These are phyloP conservation scores for Galeopsomyia nigrocyanea DNA, from an alignment of 2,888 invertebrate species.

Conservation along the genomic window DNA sequence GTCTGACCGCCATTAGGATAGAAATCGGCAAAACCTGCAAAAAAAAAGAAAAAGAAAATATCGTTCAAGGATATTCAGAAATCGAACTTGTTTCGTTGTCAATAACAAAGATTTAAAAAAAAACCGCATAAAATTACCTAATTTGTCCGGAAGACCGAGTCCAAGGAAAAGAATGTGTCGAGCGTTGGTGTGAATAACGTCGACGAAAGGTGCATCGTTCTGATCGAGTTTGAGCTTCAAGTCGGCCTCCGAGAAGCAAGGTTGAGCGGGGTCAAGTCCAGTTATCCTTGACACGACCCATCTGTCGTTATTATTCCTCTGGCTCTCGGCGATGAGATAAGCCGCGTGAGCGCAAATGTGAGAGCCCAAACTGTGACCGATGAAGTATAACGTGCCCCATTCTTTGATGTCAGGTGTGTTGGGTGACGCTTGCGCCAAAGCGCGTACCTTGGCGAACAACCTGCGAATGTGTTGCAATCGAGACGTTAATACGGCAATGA, in stretches of 20 bases:
- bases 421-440: slow-evolving; percentile 61
- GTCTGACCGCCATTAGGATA: slow-evolving; percentile 79
- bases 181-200: slow-evolving; percentile 77
- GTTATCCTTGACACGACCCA: slow-evolving; percentile 64
- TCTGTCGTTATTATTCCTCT: slow-evolving; percentile 10
- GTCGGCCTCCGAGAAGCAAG: slow-evolving; percentile 72
- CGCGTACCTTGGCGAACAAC: slow-evolving; percentile 70
- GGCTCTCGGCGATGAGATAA: slow-evolving; percentile 69
- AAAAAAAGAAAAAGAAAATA: not conserved
- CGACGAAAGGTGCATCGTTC: slow-evolving; percentile 74
- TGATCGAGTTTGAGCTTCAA: slow-evolving; percentile 71
- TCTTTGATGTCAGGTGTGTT: slow-evolving; percentile 58
- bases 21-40: slow-evolving; percentile 75
- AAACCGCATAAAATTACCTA: slow-evolving; percentile 66
- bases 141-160: slow-evolving; percentile 73
- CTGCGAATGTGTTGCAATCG: slow-evolving; percentile 58
- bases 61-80: not conserved
- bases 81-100: not conserved
- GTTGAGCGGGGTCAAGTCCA: slow-evolving; percentile 78
- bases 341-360: slow-evolving; percentile 75
- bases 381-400: slow-evolving; percentile 69
- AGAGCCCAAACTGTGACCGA: slow-evolving; percentile 77
- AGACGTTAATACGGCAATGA: not conserved
- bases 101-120: not conserved
- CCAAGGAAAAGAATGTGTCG: slow-evolving; percentile 71